A percentile compares a stretch with the other conserved stretches of the same genome.
These are phyloP conservation scores for Zaprionus africanus DNA, from an alignment of 1,140 invertebrate genomes.

Conservation along the genomic window DNA sequence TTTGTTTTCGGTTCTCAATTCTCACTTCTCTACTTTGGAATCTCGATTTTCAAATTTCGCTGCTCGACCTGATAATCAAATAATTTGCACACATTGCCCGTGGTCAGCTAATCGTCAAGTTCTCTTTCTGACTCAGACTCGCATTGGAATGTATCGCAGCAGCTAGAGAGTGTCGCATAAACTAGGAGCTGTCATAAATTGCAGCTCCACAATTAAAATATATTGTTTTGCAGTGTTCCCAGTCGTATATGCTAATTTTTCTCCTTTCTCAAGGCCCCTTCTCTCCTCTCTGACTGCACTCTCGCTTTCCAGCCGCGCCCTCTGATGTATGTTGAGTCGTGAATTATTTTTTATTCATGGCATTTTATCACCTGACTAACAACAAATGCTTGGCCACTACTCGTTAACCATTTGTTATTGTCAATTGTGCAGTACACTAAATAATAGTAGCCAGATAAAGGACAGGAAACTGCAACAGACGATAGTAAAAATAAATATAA, in stretches of 20 bases:
- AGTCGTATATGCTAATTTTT: slow-evolving; percentile 53
- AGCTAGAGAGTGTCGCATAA: slow-evolving; percentile 64
- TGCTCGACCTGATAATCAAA: slow-evolving; percentile 53
- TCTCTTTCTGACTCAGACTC: slow-evolving; percentile 19
- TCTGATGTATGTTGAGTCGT: slow-evolving; percentile 39
- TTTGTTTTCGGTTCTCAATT: slow-evolving; percentile 15
- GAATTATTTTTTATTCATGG: slow-evolving; percentile 52
- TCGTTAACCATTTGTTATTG: slow-evolving; percentile 34
- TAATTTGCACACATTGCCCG: slow-evolving; percentile 68
- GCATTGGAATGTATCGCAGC: slow-evolving; percentile 26
- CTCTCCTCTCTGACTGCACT: not conserved
- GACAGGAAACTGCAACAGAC: slow-evolving; percentile 13
- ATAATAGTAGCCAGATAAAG: slow-evolving; percentile 41
- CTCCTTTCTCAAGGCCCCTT: slow-evolving; percentile 14
- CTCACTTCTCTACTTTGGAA: not conserved
- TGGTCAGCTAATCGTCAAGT: not conserved
- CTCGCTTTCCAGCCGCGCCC: slow-evolving; percentile 10
- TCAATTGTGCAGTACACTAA: slow-evolving; percentile 26
- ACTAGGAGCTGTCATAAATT: slow-evolving; percentile 63
- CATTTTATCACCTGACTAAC: slow-evolving; percentile 45
- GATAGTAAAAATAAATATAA: slow-evolving; percentile 33
- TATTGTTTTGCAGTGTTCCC: slow-evolving; percentile 50
- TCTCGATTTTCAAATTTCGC: slow-evolving; percentile 1
- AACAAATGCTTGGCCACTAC: slow-evolving; percentile 16
- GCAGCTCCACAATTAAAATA: slow-evolving; percentile 64